Base-by-base conservation (phyloP, 2,888 invertebrate species). In the Notodonta ziczac region DNA sequence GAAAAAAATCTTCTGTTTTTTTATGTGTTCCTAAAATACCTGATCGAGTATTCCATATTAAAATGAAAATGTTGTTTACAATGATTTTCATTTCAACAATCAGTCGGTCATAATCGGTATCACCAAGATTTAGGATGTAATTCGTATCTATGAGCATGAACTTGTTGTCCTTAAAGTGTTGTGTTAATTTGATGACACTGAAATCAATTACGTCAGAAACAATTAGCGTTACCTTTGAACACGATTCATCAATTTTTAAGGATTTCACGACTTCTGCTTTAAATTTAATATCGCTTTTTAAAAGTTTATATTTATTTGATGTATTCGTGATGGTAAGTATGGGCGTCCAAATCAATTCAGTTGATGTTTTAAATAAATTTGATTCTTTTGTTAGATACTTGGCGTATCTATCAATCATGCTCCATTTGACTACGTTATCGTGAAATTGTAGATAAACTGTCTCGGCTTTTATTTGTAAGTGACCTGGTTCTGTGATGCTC, bases 391-490 rank as follows among this genome's bases (percentile, higher is more conserved):
- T 54, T 39, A 58, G 55, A 53, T 58, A 57, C 52, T 40, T 16
- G 40, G 48, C 42, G 14, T 39, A 42, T 52, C 39, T 35, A 3
- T 57, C 40, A 10, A 50, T 50, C 59, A 63, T 55, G 59, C 62
- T 57, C 62, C 62, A 63, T 13, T 53, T 63, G 40, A 59, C 59
- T 12, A 63, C 55, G 57, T 57, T 57, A 16, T 59, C 59, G 50
- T 63, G 57, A 0, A 51, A 13, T 59, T 55, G 59, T 24, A 63
- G 16, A 57, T 59, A 63, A n/a, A 63, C 39, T 4, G 57, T 57
- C 5, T 63, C 57, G 1, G 57, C 53, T 42, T 40, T 57, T n/a
- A 57, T 50, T 42, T 42, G 42, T 24, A 24, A 24, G 24, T 24
- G 24, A 24, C 24, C 24, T 24, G 24, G 24, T 12, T 42, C 42